Evolutionary conservation across 2,888 invertebrate species (phyloP), one percentile per base, ranked within the genome.

Genomic region (Podotricha telesiphe): DNA sequence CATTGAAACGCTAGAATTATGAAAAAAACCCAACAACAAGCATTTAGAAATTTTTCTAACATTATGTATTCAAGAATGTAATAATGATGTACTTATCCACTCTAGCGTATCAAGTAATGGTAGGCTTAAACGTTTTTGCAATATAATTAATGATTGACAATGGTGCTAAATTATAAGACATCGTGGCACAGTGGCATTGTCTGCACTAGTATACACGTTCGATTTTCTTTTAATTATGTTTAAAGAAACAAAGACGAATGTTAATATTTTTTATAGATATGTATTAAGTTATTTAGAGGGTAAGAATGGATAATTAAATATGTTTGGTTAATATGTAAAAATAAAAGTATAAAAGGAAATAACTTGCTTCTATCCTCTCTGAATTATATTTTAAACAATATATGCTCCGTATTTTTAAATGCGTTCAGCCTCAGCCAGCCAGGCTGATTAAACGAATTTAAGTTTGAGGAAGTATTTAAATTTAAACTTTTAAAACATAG

Each of bases 31-130:
- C 19, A 15, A 58, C 20, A 10, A 42, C 11, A 42, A 20, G 15
- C 10, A 8, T 42, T 42, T 42, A 40, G 15, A 40, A 13, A 10
- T 42, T 58, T 20, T 20, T 40, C 42, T 53, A 58, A 15, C 20
- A 13, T 40, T 56, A 40, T 56, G 40, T 17, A 40, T 40, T 56
- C 56, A 56, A 10, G 20, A 42, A 45, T n/a, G 45, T 22, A 59
- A 45, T 22, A 17, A 11, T 59, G 22, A n/a, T 28, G n/a, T 17
- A 42, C 7, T 59, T 59, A 59, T 45, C 11, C 28, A 22, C 45
- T n/a, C 59, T 45, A 59, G 45, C 45, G 59, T 59, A 59, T 20
- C 45, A 45, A 42, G 45, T 59, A 59, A 45, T 59, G 11, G 58
- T 42, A 42, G 40, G 11, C 28, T 45, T 11, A 59, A 59, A 6